Base-by-base conservation (phyloP, 2,113 vertebrate genomes). In the Manacus vitellinus region DNA sequence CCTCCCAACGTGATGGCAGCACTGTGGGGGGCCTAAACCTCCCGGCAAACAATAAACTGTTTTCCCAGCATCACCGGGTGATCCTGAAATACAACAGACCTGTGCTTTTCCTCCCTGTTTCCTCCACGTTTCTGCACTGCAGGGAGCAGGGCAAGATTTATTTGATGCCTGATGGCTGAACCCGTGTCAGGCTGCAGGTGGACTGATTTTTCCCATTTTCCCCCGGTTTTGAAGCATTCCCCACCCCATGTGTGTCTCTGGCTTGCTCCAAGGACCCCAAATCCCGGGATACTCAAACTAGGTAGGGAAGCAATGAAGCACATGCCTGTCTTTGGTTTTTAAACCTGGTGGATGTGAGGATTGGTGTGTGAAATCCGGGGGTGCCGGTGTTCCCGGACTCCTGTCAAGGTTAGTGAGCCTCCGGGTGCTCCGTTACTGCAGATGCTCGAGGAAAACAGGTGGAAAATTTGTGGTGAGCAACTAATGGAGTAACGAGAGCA, bases 401-500 rank as follows among this genome's bases (percentile, higher is more conserved):
- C 52, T 88, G 33, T 67, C 89, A 95, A 95, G 82, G 93, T 92
- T 59, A 92, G 56, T 1, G 3, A 93, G 91, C 74, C 73, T 59
- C 77, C 5, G 9, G 85, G 73, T 3, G 0, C 91, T 63, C 4
- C 0, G 1, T 51, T 70, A 35, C 31, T 35, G 68, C 92, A 33
- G 44, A 46, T 5, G 21, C 81, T 91, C 2, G 23, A 90, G 87
- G 31, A 55, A 95, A 94, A 78, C 96, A 93, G 91, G 92, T 95
- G 94, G 89, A 89, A 89, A 88, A 95, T 96, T 90, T 93, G 93
- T 91, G 94, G 55, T 14, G 47, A 96, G 93, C 41, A 18, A 68
- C 95, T 89, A 70, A 94, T 90, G 44, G 89, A 79, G 85, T 52
- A 87, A 85, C 8, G 8, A 94, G 74, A 14, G 89, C 76, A 84